Conservation (phyloP, 2,113 vertebrate genomes). For the Gymnobelideus leadbeateri region DNA sequence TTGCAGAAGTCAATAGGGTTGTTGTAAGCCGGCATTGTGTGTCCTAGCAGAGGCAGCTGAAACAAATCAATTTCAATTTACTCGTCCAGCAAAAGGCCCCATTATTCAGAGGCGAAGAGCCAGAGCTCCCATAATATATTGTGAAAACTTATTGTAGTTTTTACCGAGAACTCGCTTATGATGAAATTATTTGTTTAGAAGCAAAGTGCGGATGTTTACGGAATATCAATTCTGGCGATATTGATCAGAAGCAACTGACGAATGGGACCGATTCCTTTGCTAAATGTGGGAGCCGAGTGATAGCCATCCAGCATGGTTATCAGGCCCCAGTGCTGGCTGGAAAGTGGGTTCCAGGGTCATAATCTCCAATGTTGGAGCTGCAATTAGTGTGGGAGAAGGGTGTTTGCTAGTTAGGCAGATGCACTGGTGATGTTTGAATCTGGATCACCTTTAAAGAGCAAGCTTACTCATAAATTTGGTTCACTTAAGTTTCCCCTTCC, state of each 20-base stretch:
- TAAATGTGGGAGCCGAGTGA: constrained; percentile 73
- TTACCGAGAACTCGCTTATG: constrained; percentile 85
- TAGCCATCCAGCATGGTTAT: constrained; percentile 74
- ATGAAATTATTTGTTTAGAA: constrained; percentile 88
- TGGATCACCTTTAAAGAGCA: constrained; percentile 77
- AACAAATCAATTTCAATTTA: constrained; percentile 91
- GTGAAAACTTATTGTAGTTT: constrained; percentile 86
- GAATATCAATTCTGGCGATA: constrained; percentile 81
- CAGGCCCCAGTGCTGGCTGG: constrained; percentile 60
- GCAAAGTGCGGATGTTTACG: constrained; percentile 74
- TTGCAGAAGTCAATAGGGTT: constrained; percentile 85
- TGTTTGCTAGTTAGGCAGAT: constrained; percentile 67
- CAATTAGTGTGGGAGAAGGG: constrained; percentile 68
- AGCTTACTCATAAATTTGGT: constrained; percentile 74
- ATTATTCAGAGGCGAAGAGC: constrained; percentile 87
- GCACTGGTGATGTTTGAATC: constrained; percentile 57
- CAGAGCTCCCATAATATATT: constrained; percentile 84
- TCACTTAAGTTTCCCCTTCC: constrained; percentile 58
- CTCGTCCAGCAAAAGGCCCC: constrained; percentile 84
- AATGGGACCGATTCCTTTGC: constrained; percentile 74
- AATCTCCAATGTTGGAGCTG: constrained; percentile 68
- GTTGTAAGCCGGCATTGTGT: constrained; percentile 84
- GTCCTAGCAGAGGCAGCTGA: constrained; percentile 80
- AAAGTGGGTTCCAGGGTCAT: constrained; percentile 39
- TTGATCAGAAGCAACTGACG: constrained; percentile 76